Conservation (phyloP, 2,113 vertebrate genomes). For the Bothrops jararaca region DNA sequence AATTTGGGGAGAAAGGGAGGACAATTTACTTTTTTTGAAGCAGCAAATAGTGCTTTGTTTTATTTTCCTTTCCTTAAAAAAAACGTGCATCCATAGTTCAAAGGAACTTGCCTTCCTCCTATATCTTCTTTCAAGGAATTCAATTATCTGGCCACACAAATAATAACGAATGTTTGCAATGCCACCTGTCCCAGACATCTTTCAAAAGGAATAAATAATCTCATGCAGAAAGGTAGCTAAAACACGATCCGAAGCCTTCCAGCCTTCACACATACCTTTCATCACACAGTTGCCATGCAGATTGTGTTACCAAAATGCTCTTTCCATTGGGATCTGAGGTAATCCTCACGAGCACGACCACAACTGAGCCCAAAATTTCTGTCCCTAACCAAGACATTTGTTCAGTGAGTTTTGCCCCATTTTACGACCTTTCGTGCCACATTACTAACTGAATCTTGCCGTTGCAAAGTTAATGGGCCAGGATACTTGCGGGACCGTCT, state of each 20-base stretch:
- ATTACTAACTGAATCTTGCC: no score
- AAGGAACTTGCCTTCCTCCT: not conserved
- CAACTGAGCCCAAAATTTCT: no score
- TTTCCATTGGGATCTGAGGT: not conserved
- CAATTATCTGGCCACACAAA: not conserved
- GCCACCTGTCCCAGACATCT: not conserved
- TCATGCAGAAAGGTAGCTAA: not conserved
- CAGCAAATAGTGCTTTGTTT: not conserved
- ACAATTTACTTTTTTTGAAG: not conserved
- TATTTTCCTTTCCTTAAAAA: not conserved
- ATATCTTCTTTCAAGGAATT: not conserved
- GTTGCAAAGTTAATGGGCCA: no score
- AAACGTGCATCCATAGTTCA: not conserved
- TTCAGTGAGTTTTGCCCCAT: no score
- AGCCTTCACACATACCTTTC: not conserved
- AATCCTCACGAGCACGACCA: no score
- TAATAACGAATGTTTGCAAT: not conserved
- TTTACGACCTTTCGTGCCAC: no score
- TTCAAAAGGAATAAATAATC: not conserved
- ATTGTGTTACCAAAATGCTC: not conserved
- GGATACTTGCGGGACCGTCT: no score
- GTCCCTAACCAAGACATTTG: no score
- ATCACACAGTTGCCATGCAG: not conserved
- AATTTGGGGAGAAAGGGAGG: not conserved
- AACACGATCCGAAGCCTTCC: not conserved